A percentile compares a stretch with the other conserved stretches of the same genome.
Evolutionary conservation across 2,888 invertebrate species (phyloP).

Genomic region (Limnephilus marmoratus): DNA sequence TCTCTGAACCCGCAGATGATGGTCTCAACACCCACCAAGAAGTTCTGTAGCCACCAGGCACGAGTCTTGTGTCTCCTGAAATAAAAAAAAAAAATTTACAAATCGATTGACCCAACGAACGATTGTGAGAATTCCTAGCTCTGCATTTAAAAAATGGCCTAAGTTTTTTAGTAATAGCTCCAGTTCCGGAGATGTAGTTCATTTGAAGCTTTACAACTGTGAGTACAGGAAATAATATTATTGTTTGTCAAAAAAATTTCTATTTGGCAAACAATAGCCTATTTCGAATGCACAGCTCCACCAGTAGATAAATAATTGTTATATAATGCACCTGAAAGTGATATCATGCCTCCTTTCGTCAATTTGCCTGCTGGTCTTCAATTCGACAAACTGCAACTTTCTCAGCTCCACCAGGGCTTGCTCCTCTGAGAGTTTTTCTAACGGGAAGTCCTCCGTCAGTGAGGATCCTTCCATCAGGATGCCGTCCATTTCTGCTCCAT

Average conservation of each 20-base stretch:
- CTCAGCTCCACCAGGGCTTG: conserved; percentile 71
- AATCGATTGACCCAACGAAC: too few species aligned
- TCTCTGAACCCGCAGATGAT: conserved; percentile 73
- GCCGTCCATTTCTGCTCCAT: conserved; percentile 89
- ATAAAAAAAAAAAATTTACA: neutral
- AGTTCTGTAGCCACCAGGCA: conserved; percentile 90
- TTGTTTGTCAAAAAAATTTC: too few species aligned
- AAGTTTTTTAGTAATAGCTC: too few species aligned
- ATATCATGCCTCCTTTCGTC: conserved; percentile 76
- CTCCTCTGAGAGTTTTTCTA: neutral
- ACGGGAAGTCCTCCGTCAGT: neutral
- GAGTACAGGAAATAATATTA: too few species aligned
- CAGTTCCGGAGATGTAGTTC: too few species aligned
- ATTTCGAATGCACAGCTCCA: too few species aligned
- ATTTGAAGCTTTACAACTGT: too few species aligned
- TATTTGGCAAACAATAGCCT: too few species aligned
- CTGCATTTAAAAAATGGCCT: too few species aligned
- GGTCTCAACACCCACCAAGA: conserved; percentile 82
- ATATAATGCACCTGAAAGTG: conserved; percentile 73
- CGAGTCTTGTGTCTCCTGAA: conserved; percentile 74
- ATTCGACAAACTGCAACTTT: conserved; percentile 79
- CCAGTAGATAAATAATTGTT: too few species aligned
- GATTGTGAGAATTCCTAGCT: too few species aligned
- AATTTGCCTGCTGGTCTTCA: conserved; percentile 82
- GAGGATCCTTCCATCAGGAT: conserved; percentile 67